These are phyloP conservation scores for Phaethon lepturus DNA, from an alignment of 2,113 vertebrate species.

Conservation along the genomic window DNA sequence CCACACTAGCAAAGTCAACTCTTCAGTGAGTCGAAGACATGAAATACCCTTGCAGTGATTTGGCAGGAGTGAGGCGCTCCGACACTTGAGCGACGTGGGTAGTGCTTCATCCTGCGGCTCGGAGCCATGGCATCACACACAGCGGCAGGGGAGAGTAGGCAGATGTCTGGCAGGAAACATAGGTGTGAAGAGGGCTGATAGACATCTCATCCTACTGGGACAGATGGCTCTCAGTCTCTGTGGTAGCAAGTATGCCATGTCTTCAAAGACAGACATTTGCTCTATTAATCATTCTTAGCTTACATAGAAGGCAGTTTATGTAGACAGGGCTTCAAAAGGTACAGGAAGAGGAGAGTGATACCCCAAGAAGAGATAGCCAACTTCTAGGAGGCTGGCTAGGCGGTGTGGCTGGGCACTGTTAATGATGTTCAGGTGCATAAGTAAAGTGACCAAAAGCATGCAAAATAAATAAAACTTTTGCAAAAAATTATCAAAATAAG, in stretches of 20 bases:
- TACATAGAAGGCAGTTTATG: neutral
- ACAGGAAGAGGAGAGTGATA: neutral
- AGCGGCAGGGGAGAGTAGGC: neutral
- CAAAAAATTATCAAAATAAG: neutral
- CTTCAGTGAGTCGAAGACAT: neutral
- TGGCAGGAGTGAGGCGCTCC: fast-evolving
- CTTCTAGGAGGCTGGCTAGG: neutral
- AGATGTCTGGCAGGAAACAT: neutral
- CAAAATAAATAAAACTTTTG: neutral
- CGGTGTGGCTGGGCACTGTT: neutral
- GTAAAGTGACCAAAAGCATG: neutral
- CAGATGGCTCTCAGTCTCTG: neutral
- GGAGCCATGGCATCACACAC: fast-evolving
- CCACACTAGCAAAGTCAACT: neutral
- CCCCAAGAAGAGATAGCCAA: neutral
- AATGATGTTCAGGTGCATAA: neutral
- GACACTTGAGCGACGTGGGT: fast-evolving
- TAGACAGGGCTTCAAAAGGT: neutral
- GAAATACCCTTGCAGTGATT: neutral
- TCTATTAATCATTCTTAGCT: neutral
- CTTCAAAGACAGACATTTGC: neutral
- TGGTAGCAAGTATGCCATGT: neutral
- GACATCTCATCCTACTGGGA: neutral
- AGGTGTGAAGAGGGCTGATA: neutral
- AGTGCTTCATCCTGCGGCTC: fast-evolving